phyloP scores from a whole-genome alignment of 1,140 invertebrate genomes.

The Pseudomyrmex concolor region DNA sequence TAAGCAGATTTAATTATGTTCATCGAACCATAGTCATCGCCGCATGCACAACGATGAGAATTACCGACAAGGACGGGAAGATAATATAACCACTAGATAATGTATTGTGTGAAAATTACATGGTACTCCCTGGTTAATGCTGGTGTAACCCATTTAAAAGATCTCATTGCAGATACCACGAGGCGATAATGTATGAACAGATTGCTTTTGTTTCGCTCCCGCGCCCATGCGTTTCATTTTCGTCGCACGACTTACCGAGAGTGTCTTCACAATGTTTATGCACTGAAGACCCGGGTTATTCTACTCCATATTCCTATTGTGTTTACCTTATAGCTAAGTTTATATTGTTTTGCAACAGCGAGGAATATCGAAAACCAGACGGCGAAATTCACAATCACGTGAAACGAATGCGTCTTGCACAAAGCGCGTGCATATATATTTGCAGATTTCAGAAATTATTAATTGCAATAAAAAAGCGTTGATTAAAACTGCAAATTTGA shows the following conservation, averaged over 20 bases:
- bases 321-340: constrained; percentile 35
- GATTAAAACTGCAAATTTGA: too few species aligned
- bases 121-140: constrained; percentile 27
- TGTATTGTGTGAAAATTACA: constrained; percentile 55
- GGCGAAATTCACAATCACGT: background rate
- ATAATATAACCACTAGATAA: constrained; percentile 47
- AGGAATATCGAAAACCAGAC: too few species aligned
- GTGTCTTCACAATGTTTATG: constrained; percentile 40
- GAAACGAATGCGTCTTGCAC: constrained; percentile 4
- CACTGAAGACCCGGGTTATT: constrained; percentile 3
- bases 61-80: constrained; percentile 27
- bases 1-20: constrained; percentile 48
- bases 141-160: constrained; percentile 55
- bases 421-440: background rate
- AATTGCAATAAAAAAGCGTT: too few species aligned
- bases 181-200: constrained; percentile 59
- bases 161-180: constrained; percentile 57
- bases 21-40: constrained; percentile 42
- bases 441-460: too few species aligned
- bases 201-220: constrained; percentile 54
- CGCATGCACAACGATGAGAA: constrained; percentile 20
- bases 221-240: constrained; percentile 7
- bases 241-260: background rate
- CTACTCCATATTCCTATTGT: background rate
- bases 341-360: constrained; percentile 1